These are phyloP conservation scores for Neoascia interrupta DNA, from an alignment of 2,888 invertebrate genomes.

Conservation along the genomic window DNA sequence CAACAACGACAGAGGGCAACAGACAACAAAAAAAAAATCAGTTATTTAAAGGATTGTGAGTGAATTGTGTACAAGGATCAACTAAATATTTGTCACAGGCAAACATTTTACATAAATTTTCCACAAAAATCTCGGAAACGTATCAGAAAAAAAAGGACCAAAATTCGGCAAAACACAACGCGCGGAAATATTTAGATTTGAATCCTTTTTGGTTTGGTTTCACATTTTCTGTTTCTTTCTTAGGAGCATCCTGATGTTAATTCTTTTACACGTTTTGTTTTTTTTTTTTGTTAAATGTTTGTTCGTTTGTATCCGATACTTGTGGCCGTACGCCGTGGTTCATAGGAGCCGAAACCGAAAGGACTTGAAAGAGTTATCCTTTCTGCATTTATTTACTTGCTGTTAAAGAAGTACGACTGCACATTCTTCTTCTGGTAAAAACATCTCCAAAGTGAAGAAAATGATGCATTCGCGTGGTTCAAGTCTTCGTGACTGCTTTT, in stretches of 20 bases:
- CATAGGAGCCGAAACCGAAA: constrained; percentile 40
- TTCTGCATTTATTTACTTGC: constrained; percentile 7
- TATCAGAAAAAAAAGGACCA: not conserved
- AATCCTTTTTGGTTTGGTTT: constrained; percentile 42
- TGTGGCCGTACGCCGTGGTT: constrained; percentile 41
- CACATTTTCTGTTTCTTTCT: constrained; percentile 34
- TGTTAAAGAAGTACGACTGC: constrained; percentile 40
- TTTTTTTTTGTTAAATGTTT: not conserved
- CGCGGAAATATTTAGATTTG: constrained; percentile 53
- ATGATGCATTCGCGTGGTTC: constrained; percentile 1
- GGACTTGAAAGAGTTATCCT: constrained; percentile 32
- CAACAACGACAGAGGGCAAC: too few species aligned
- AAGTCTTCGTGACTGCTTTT: not conserved
- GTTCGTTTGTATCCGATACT: constrained; percentile 6
- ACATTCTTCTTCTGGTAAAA: constrained; percentile 3
- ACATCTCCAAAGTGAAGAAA: constrained; percentile 7
- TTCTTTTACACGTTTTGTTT: not conserved
- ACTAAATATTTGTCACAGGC: constrained; percentile 64
- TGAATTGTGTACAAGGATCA: constrained; percentile 61
- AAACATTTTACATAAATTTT: constrained; percentile 61
- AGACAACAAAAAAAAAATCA: constrained; percentile 20
- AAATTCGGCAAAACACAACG: constrained; percentile 6
- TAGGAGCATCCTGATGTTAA: constrained; percentile 1
- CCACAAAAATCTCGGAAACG: constrained; percentile 33
- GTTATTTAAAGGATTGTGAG: constrained; percentile 27